Evolutionary conservation across 2,888 invertebrate genomes (phyloP).

Genomic region (Archips xylosteana): DNA sequence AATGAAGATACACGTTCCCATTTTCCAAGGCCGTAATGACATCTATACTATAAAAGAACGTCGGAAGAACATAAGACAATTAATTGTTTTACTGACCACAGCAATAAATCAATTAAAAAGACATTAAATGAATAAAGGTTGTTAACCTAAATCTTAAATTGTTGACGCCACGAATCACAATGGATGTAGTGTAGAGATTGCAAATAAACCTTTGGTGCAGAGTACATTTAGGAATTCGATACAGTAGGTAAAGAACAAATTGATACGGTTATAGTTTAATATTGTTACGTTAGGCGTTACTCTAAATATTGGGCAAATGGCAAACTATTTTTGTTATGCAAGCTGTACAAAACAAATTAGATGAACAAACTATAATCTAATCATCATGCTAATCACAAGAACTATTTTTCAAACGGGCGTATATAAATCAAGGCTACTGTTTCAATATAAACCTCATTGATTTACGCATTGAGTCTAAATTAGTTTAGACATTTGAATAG

Average conservation of each 20-base stretch:
- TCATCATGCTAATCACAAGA: conserved; percentile 27
- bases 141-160: conserved; percentile 39
- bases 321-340: conserved; percentile 26
- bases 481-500: not conserved
- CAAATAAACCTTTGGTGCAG: not conserved
- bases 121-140: conserved; percentile 28
- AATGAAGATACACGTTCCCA: conserved; percentile 25
- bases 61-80: conserved; percentile 1
- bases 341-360: conserved; percentile 32
- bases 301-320: conserved; percentile 16
- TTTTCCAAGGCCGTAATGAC: conserved; percentile 24
- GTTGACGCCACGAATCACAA: conserved; percentile 6
- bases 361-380: conserved; percentile 38
- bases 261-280: not conserved
- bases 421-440: not conserved
- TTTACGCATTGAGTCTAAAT: not conserved
- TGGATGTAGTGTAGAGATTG: conserved; percentile 7
- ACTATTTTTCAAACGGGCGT: not conserved
- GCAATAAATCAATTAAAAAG: conserved; percentile 37
- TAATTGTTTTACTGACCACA: conserved; percentile 20
- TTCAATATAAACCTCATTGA: not conserved
- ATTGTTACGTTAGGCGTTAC: conserved; percentile 10
- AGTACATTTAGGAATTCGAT: conserved; percentile 23
- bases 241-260: conserved; percentile 24
- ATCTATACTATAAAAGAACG: conserved; percentile 12